A percentile compares a stretch with the other conserved stretches of the same genome.
Evolutionary conservation across 2,113 vertebrate genomes (phyloP).

Genomic region (Podarcis raffonei): DNA sequence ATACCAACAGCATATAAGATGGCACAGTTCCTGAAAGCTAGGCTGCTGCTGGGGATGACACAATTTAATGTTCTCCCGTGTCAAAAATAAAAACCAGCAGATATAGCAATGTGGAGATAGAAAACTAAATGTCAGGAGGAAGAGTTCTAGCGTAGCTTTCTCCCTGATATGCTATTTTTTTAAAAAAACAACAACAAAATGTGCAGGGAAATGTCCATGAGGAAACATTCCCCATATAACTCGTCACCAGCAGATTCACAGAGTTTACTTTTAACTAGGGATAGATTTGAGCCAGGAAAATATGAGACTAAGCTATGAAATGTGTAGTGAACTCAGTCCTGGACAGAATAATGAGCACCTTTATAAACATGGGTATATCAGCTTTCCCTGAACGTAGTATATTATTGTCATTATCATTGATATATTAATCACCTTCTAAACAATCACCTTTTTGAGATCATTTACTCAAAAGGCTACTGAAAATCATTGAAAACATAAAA

Average conservation of each 20-base stretch:
- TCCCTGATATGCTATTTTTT: neutral
- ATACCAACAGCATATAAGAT: neutral
- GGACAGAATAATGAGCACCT: neutral
- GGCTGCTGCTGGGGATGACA: neutral
- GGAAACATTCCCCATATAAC: neutral
- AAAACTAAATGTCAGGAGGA: neutral
- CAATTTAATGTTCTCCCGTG: neutral
- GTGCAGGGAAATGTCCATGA: neutral
- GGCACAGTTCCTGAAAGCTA: neutral
- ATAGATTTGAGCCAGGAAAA: neutral
- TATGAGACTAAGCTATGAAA: neutral
- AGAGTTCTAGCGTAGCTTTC: neutral
- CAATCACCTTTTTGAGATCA: no score
- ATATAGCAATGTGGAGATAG: neutral
- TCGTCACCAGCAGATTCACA: neutral
- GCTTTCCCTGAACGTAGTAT: neutral
- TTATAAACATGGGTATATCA: neutral
- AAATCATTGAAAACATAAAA: no score
- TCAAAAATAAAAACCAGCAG: neutral
- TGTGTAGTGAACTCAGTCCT: neutral
- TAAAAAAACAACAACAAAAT: neutral
- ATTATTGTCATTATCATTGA: neutral
- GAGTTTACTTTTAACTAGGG: neutral
- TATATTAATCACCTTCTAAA: no score
- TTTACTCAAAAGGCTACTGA: no score